These are phyloP conservation scores for Pelmatolapia mariae DNA, from an alignment of 2,113 vertebrate genomes.

Conservation along the genomic window DNA sequence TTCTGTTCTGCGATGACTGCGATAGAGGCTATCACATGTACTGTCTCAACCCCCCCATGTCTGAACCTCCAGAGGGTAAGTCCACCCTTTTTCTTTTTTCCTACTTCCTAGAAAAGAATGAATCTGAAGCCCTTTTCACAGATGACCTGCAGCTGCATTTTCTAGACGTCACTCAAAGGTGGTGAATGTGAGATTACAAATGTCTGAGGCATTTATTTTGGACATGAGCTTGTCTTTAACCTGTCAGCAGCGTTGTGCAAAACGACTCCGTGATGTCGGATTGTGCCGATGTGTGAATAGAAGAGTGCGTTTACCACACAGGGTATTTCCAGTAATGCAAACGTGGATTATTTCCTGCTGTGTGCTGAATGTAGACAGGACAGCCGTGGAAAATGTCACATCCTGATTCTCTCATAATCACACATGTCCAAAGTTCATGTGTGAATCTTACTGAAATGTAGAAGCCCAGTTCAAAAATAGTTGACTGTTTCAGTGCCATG, in stretches of 20 bases:
- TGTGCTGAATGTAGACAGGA: background rate
- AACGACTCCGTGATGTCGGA: background rate
- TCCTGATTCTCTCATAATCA: background rate
- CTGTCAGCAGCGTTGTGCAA: background rate
- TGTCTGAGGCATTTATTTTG: background rate
- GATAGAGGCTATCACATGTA: slow-evolving; percentile 78
- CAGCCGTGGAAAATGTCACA: background rate
- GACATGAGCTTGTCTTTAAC: background rate
- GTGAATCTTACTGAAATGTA: background rate
- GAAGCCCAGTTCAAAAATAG: background rate
- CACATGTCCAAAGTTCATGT: background rate
- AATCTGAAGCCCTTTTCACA: background rate
- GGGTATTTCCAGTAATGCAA: background rate
- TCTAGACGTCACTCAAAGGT: background rate
- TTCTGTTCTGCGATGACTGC: slow-evolving; percentile 78
- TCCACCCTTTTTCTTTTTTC: background rate
- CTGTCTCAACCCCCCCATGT: slow-evolving; percentile 73
- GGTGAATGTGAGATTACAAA: background rate
- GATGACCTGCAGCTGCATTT: background rate
- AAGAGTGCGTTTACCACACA: background rate
- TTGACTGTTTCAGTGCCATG: background rate
- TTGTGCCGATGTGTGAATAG: background rate
- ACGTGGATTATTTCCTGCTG: background rate
- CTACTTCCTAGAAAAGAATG: background rate
- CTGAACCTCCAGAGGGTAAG: slow-evolving; percentile 74